phyloP scores from a whole-genome alignment of 2,888 invertebrate genomes.

The Ecliptopera silaceata region DNA sequence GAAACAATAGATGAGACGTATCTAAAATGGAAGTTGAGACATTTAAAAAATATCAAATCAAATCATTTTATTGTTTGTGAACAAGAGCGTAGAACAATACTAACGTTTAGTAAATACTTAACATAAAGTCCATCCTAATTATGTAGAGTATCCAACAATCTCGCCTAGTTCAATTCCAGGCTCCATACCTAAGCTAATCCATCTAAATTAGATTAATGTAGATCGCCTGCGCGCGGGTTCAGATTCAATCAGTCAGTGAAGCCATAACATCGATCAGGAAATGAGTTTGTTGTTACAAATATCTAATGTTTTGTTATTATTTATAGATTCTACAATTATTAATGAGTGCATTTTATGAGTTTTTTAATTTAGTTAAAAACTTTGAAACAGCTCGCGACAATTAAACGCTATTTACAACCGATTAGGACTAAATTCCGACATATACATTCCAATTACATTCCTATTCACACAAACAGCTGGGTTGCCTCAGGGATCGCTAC shows the following conservation, averaged over 20 bases:
- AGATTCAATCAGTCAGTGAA: conserved; percentile 32
- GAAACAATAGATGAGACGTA: no score
- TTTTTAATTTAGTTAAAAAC: conserved; percentile 5
- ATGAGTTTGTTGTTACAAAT: conserved; percentile 10
- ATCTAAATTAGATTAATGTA: conserved; percentile 32
- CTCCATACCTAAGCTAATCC: conserved; percentile 16
- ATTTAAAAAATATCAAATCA: no score
- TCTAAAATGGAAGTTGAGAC: no score
- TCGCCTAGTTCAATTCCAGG: background rate
- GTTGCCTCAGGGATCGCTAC: conserved; percentile 23
- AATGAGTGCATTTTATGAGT: background rate
- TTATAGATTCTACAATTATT: no score
- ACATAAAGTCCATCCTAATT: background rate
- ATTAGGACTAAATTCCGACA: conserved; percentile 23
- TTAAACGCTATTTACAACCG: conserved; percentile 17
- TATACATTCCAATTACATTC: conserved; percentile 26
- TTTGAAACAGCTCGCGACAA: conserved; percentile 2
- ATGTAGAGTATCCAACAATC: background rate
- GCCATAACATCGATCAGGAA: conserved; percentile 17
- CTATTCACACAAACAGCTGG: conserved; percentile 26
- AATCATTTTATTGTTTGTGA: no score
- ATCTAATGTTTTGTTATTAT: no score
- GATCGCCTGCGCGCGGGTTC: conserved; percentile 25
- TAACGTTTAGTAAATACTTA: no score
- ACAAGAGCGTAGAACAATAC: no score